Evolutionary conservation across 2,113 vertebrate species (phyloP).

Genomic region (Catharus fuscescens): DNA sequence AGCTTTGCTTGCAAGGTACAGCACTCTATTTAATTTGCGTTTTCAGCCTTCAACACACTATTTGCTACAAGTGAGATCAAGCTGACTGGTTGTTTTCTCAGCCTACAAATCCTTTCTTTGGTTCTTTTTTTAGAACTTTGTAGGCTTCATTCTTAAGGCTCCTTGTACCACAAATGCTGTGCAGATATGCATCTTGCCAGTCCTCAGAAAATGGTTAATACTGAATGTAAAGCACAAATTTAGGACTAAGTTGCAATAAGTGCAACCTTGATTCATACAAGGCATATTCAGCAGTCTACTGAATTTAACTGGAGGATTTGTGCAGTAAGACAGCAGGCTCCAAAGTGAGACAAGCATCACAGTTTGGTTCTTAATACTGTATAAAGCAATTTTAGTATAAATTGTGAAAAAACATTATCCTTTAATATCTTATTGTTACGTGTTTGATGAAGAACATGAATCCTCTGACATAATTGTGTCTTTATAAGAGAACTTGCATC

Average conservation of each 20-base stretch:
- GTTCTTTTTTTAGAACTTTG: background rate
- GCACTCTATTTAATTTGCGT: background rate
- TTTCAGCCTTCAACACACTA: background rate
- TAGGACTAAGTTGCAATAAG: background rate
- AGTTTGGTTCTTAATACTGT: background rate
- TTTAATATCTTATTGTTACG: background rate
- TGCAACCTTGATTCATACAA: background rate
- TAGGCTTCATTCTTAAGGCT: background rate
- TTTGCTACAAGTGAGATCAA: background rate
- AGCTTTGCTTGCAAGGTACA: background rate
- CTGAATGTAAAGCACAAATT: background rate
- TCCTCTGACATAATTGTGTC: background rate
- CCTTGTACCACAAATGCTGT: background rate
- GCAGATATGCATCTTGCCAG: background rate
- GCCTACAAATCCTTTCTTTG: background rate
- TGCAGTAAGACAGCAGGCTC: background rate
- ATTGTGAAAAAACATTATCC: background rate
- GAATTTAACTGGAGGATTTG: background rate
- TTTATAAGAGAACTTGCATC: background rate
- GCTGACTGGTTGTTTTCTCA: background rate
- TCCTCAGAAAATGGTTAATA: background rate
- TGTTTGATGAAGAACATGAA: constrained; percentile 2
- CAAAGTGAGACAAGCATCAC: background rate
- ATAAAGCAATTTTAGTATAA: background rate
- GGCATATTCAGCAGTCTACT: background rate